Evolutionary conservation across 2,797 vertebrate species (phyloP).

Genomic region (Xenopus petersii): DNA sequence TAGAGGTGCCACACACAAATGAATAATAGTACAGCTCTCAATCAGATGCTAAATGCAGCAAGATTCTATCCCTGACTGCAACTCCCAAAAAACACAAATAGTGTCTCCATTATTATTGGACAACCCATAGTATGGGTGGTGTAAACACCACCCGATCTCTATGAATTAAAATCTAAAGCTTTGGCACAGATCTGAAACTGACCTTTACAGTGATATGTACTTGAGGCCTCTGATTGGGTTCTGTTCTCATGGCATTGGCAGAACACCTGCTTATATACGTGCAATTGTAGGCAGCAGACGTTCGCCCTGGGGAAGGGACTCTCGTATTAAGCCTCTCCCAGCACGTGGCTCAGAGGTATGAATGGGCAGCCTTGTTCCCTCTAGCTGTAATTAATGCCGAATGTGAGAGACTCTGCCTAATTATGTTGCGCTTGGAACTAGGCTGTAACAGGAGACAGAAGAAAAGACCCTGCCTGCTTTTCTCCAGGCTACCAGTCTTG

Average conservation of each 20-base stretch:
- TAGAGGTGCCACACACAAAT: too few relatives aligned
- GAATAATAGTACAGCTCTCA: too few relatives aligned
- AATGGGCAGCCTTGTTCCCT: conserved; percentile 33
- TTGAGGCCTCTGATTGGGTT: too few relatives aligned
- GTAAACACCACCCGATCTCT: too few relatives aligned
- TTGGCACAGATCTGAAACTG: too few relatives aligned
- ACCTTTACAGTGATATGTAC: too few relatives aligned
- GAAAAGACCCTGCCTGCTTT: background rate
- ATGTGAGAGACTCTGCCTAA: conserved; percentile 14
- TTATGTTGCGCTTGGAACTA: conserved; percentile 33
- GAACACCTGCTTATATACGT: background rate
- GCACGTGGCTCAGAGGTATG: conserved; percentile 11
- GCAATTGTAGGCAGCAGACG: background rate
- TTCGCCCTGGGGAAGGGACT: background rate
- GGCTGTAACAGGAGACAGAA: conserved; percentile 23
- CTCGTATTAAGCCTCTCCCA: conserved; percentile 11
- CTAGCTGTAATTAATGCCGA: conserved; percentile 19
- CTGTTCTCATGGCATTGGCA: background rate
- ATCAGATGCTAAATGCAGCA: too few relatives aligned
- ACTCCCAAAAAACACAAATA: too few relatives aligned
- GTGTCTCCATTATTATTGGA: too few relatives aligned
- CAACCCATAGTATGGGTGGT: too few relatives aligned
- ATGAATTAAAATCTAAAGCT: too few relatives aligned
- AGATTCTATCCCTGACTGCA: too few relatives aligned
- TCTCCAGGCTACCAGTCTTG: background rate